Conservation (phyloP, 1,140 invertebrate genomes). For the Ectropis grisescens region DNA sequence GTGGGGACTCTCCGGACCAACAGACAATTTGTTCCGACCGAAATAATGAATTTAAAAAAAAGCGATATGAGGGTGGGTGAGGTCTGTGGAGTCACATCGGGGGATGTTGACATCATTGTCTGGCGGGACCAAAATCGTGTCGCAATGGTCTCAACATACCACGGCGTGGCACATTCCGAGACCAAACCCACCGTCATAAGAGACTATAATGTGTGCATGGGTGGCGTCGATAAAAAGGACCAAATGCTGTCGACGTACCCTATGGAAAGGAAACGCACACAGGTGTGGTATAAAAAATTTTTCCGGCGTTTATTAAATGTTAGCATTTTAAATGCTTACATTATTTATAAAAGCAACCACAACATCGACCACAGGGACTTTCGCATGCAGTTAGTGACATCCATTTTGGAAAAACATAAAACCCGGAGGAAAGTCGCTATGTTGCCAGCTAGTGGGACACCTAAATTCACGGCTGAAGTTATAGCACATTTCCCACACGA, state of each 20-base stretch:
- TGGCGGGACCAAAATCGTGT: slow-evolving; percentile 12
- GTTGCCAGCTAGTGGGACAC: no score
- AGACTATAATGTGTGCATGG: slow-evolving; percentile 20
- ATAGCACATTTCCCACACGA: no score
- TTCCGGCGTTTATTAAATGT: slow-evolving; percentile 12
- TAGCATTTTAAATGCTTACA: slow-evolving; percentile 7
- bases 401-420: no score
- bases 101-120: slow-evolving; percentile 10
- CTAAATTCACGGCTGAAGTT: no score
- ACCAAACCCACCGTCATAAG: slow-evolving; percentile 5
- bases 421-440: no score
- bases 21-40: slow-evolving; percentile 7
- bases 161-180: neutral
- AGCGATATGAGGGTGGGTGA: slow-evolving; percentile 2
- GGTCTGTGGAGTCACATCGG: slow-evolving; percentile 1
- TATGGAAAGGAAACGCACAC: slow-evolving; percentile 14
- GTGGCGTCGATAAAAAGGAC: slow-evolving; percentile 19
- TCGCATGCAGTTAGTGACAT: no score
- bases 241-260: slow-evolving; percentile 16
- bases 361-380: no score
- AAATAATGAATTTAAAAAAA: slow-evolving; percentile 4
- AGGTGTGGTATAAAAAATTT: slow-evolving; percentile 18
- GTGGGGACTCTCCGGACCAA: slow-evolving; percentile 9
- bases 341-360: no score
- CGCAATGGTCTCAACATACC: slow-evolving; percentile 13